Evolutionary conservation across 35 echinoderm and acorn worm genomes (phyloP).

Genomic region (Apostichopus parvimensis): DNA sequence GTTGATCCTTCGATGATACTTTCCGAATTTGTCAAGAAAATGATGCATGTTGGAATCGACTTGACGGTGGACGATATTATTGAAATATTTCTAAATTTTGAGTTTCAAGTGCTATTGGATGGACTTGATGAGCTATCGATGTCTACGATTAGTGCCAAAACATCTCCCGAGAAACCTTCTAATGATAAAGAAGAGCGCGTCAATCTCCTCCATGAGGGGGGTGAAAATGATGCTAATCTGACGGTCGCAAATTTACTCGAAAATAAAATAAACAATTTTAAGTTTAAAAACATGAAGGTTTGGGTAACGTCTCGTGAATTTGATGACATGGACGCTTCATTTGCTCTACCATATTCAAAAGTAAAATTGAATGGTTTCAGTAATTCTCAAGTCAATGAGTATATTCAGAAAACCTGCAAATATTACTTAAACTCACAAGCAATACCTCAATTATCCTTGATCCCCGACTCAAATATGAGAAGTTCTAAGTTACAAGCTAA

Average conservation of each 20-base stretch:
- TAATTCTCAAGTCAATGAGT: neutral
- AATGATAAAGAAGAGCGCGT: neutral
- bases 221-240: neutral
- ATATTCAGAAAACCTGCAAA: slow-evolving; percentile 13
- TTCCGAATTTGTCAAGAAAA: neutral
- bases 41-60: neutral
- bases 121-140: slow-evolving; percentile 14
- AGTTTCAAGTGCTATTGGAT: neutral
- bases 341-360: slow-evolving; percentile 12
- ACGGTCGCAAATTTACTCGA: neutral
- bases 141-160: neutral
- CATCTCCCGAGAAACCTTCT: neutral
- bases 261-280: neutral
- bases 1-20: neutral
- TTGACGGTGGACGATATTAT: neutral
- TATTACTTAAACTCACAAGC: neutral
- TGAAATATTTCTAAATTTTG: neutral
- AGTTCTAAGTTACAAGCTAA: neutral
- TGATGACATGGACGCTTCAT: neutral
- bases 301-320: slow-evolving; percentile 30
- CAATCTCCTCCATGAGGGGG: neutral
- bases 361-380: slow-evolving; percentile 4
- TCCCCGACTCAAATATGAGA: neutral
- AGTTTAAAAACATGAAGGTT: neutral
- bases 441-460: neutral